A percentile compares a stretch with the other conserved stretches of the same genome.
These are phyloP conservation scores for Mercenaria mercenaria DNA, from an alignment of 1,140 invertebrate species.

Conservation along the genomic window DNA sequence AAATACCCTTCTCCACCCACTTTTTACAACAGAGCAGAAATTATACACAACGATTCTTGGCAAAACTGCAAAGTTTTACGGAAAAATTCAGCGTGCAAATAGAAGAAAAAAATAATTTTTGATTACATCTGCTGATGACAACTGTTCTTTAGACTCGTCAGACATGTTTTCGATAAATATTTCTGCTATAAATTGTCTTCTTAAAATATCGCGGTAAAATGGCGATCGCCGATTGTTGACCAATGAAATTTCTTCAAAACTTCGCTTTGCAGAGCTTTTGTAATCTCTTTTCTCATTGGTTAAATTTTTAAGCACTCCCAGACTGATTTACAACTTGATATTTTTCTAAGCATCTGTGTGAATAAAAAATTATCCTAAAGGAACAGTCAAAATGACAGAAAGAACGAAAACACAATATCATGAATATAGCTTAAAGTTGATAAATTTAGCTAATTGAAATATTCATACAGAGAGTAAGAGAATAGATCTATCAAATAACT, in stretches of 20 bases:
- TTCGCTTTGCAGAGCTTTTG: not conserved
- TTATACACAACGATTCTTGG: not conserved
- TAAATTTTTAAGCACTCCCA: not conserved
- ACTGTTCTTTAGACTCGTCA: not conserved
- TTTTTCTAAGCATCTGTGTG: not conserved
- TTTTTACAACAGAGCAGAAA: not conserved
- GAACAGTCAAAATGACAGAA: not conserved
- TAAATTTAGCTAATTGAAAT: no score
- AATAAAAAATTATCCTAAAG: not conserved
- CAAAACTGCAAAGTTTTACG: not conserved
- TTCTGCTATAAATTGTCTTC: not conserved
- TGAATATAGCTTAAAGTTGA: no score
- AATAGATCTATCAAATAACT: no score
- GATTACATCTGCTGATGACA: conserved; percentile 19
- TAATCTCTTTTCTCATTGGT: not conserved
- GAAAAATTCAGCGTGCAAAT: not conserved
- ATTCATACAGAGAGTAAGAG: no score
- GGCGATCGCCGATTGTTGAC: conserved; percentile 13
- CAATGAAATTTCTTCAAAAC: conserved; percentile 31
- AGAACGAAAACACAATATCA: not conserved
- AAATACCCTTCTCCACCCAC: conserved; percentile 35
- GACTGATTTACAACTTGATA: not conserved
- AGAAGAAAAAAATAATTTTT: not conserved
- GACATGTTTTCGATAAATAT: conserved; percentile 34
- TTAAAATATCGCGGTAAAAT: conserved; percentile 66